These are phyloP conservation scores for Nezara viridula DNA, from an alignment of 2,888 invertebrate genomes.

Conservation along the genomic window DNA sequence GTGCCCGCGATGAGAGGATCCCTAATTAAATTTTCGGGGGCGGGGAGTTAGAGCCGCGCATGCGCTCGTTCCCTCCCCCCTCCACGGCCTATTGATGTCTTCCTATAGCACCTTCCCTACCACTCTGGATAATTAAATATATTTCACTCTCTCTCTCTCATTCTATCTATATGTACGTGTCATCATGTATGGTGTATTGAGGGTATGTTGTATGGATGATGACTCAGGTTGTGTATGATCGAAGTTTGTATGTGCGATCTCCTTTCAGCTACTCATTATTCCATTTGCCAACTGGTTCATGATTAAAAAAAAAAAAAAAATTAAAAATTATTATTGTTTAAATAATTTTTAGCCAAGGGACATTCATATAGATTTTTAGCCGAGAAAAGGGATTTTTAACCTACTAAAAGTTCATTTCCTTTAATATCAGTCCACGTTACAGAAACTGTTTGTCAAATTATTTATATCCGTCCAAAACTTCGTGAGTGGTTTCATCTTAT, in stretches of 20 bases:
- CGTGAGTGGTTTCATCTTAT: no score
- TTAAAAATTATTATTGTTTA: no score
- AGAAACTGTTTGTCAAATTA: no score
- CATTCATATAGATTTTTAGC: no score
- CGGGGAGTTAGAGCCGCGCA: constrained; percentile 10
- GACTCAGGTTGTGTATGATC: not conserved
- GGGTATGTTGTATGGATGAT: not conserved
- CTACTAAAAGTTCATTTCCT: no score
- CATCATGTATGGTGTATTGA: not conserved
- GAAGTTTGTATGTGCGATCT: not conserved
- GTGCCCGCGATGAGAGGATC: constrained; percentile 49
- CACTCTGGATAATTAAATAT: constrained; percentile 50
- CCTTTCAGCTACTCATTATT: not conserved
- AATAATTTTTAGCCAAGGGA: no score
- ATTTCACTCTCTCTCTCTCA: constrained; percentile 14
- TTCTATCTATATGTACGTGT: not conserved
- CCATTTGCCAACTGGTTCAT: no score
- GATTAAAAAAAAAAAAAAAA: no score
- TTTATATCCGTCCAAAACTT: no score
- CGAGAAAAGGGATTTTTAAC: no score
- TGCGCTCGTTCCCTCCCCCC: constrained; percentile 22
- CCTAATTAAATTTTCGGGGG: constrained; percentile 57
- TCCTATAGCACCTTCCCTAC: constrained; percentile 50
- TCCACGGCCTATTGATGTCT: constrained; percentile 58
- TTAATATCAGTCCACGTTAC: no score